A percentile compares a stretch with the other conserved stretches of the same genome.
Evolutionary conservation across 2,888 invertebrate species (phyloP).

Genomic region (Antheraea yamamai): DNA sequence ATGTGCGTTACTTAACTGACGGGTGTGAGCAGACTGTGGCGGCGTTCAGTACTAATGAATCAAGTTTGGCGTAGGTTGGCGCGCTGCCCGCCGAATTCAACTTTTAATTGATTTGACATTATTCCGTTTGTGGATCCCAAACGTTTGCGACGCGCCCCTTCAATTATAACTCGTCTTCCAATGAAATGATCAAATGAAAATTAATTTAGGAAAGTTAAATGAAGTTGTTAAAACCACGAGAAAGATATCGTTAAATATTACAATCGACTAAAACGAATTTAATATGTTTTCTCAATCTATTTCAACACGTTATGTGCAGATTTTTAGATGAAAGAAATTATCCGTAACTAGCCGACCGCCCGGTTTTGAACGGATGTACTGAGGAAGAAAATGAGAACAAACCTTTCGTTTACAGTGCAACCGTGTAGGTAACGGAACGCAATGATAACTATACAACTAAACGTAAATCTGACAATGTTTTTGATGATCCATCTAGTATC

Average conservation of each 20-base stretch:
- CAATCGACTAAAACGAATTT: conserved; percentile 32
- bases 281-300: neutral
- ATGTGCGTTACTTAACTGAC: conserved; percentile 43
- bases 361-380: neutral
- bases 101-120: conserved; percentile 80
- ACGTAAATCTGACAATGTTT: too few relatives aligned
- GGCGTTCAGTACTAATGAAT: conserved; percentile 68
- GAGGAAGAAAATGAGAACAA: neutral
- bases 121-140: conserved; percentile 73
- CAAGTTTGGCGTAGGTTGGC: conserved; percentile 64
- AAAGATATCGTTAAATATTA: conserved; percentile 52
- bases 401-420: neutral
- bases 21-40: conserved; percentile 43
- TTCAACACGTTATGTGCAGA: neutral
- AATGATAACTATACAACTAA: too few relatives aligned
- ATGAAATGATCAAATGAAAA: conserved; percentile 77
- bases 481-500: too few relatives aligned
- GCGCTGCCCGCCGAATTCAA: conserved; percentile 68
- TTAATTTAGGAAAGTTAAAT: conserved; percentile 76
- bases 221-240: conserved; percentile 60
- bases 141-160: conserved; percentile 66
- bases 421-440: too few relatives aligned
- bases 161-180: conserved; percentile 74
- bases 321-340: neutral
- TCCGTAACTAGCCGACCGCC: neutral